Conservation (phyloP, 2,888 invertebrate species). For the Ceratothoa steindachneri region DNA sequence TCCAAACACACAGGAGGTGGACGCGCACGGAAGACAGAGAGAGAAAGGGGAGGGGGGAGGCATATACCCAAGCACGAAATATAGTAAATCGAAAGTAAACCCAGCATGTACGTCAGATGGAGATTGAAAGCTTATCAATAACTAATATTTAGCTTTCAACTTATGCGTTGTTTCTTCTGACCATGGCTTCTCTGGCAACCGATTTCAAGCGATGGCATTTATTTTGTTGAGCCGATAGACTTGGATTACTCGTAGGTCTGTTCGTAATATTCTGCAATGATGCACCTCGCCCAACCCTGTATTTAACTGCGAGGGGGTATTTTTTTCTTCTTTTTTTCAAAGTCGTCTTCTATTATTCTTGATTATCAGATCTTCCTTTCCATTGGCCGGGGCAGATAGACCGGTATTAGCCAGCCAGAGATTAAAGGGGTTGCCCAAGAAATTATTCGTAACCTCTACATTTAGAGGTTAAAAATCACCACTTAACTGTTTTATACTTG, state of each 20-base stretch:
- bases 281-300: background rate
- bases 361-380: background rate
- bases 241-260: background rate
- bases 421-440: background rate
- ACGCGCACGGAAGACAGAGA: too few species aligned
- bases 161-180: background rate
- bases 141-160: background rate
- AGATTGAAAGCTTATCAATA: background rate
- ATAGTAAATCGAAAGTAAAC: too few species aligned
- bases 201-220: background rate
- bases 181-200: background rate
- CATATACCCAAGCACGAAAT: too few species aligned
- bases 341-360: background rate
- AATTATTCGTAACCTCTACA: background rate
- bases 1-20: too few species aligned
- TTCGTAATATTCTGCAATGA: background rate
- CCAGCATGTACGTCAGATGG: too few species aligned
- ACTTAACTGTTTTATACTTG: background rate
- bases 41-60: too few species aligned
- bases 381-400: background rate
- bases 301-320: background rate
- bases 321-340: background rate
- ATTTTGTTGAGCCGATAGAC: background rate
- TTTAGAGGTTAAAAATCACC: background rate
- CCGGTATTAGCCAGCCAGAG: background rate